Evolutionary conservation across 2,113 vertebrate genomes (phyloP).

Genomic region (Crotalus viridis): DNA sequence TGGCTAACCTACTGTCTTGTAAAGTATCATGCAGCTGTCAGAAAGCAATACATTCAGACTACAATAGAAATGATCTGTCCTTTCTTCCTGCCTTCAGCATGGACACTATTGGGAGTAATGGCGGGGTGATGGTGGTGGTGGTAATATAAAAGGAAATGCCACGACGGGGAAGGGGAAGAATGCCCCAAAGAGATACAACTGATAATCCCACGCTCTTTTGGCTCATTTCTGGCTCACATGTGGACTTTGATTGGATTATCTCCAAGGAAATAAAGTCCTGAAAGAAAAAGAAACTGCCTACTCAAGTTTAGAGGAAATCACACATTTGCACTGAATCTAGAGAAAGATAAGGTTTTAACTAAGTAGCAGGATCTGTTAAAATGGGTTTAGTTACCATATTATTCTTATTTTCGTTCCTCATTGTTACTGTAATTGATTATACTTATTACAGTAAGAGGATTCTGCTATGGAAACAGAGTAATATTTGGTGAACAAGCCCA

Average conservation of each 20-base stretch:
- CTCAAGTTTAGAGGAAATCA: background rate
- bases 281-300: background rate
- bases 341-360: background rate
- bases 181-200: background rate
- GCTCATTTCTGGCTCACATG: background rate
- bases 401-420: constrained; percentile 58
- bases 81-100: background rate
- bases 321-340: background rate
- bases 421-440: constrained; percentile 56
- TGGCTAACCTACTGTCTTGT: background rate
- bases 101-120: background rate
- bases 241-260: background rate
- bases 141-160: background rate
- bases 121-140: background rate
- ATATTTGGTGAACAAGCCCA: constrained; percentile 49
- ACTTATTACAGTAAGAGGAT: constrained; percentile 55
- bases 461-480: constrained; percentile 57
- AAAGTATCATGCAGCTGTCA: background rate
- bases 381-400: constrained; percentile 7
- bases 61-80: background rate
- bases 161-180: background rate
- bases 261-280: background rate
- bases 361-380: background rate
- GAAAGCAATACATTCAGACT: background rate
- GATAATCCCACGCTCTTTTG: background rate